Conservation (phyloP, 2,888 invertebrate genomes). For the Coelinius sp. region DNA sequence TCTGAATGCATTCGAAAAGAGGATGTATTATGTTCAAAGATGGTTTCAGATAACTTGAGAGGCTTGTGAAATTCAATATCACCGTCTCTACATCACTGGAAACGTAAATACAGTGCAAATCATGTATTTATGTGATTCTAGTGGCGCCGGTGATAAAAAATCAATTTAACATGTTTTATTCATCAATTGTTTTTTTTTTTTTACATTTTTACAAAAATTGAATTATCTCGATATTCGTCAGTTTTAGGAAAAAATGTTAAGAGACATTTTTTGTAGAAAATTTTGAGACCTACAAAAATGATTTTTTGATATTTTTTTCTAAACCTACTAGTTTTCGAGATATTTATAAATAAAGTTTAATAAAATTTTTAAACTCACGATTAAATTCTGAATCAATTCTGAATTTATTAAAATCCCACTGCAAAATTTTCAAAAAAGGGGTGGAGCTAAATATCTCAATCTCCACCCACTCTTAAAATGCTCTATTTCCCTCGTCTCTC, state of each 20-base stretch:
- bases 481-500: constrained; percentile 60
- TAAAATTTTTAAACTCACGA: too few species aligned
- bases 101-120: constrained; percentile 1
- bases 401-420: neutral
- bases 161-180: neutral
- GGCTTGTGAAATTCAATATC: constrained; percentile 55
- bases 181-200: too few species aligned
- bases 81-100: constrained; percentile 36
- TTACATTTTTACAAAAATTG: too few species aligned
- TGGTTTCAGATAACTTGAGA: constrained; percentile 53
- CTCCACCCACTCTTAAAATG: constrained; percentile 70
- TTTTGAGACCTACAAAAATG: too few species aligned
- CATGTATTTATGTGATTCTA: neutral
- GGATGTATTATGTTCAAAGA: neutral
- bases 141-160: constrained; percentile 48
- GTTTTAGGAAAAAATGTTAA: too few species aligned
- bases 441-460: neutral
- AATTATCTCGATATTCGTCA: too few species aligned
- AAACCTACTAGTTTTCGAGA: too few species aligned
- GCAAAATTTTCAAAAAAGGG: neutral
- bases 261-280: too few species aligned
- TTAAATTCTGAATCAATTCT: too few species aligned
- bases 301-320: too few species aligned
- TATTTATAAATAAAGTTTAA: too few species aligned
- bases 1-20: neutral